phyloP scores from a whole-genome alignment of 2,113 vertebrate genomes.

The Alces alces region DNA sequence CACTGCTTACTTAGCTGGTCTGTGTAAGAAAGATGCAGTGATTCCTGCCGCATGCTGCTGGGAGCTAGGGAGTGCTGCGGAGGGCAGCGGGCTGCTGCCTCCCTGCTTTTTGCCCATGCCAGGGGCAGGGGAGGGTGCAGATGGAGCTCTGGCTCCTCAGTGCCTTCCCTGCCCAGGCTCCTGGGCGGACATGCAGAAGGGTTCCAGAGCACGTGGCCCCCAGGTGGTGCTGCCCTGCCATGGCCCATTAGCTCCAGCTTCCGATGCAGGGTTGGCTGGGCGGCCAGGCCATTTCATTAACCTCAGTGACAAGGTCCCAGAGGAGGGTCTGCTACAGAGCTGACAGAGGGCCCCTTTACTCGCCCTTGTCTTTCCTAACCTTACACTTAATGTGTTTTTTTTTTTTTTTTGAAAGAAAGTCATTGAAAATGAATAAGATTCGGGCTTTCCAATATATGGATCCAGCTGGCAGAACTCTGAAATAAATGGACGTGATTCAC shows the following conservation, averaged over 20 bases:
- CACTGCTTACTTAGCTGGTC: neutral
- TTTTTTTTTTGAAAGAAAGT: neutral
- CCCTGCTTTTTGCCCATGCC: neutral
- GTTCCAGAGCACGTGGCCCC: neutral
- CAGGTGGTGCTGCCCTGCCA: fast-evolving
- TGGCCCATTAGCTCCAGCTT: neutral
- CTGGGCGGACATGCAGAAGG: neutral
- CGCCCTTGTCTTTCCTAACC: neutral
- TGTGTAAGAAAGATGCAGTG: neutral
- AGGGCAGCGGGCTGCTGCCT: neutral
- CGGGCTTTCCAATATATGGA: neutral
- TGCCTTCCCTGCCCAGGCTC: too few relatives aligned
- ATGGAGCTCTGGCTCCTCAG: too few relatives aligned
- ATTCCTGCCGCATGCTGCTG: too few relatives aligned
- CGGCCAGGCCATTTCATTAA: too few relatives aligned
- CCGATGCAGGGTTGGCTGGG: neutral
- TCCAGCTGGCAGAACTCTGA: neutral
- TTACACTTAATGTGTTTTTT: neutral
- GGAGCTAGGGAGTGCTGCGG: neutral
- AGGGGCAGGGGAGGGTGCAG: neutral
- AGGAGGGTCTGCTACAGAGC: neutral
- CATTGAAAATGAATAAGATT: neutral
- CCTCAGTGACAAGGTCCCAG: neutral
- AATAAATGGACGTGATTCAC: too few relatives aligned
- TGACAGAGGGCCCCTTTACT: neutral